Conservation (phyloP, 2,797 vertebrate genomes). For the Thaleichthys pacificus region DNA sequence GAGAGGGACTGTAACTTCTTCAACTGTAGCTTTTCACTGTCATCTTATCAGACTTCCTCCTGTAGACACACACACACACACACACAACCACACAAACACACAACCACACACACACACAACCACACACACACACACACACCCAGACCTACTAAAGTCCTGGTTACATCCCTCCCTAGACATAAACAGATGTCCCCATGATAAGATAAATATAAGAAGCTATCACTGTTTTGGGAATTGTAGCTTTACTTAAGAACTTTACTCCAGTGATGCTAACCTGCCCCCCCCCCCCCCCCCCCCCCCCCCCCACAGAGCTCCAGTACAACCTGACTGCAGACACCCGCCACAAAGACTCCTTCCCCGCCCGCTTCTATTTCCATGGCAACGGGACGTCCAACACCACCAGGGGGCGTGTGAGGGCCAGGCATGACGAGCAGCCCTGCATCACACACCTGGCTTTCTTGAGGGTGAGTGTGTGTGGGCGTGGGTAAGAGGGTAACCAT, state of each 20-base stretch:
- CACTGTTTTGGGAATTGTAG: slow-evolving; percentile 8
- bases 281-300: background rate
- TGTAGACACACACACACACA: background rate
- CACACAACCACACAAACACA: background rate
- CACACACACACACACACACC: slow-evolving; percentile 1
- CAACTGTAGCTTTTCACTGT: slow-evolving; percentile 1
- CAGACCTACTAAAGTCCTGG: background rate
- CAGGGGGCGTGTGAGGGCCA: slow-evolving; percentile 71
- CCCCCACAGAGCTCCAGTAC: slow-evolving; percentile 83
- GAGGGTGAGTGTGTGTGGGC: slow-evolving; percentile 77
- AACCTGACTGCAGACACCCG: slow-evolving; percentile 87
- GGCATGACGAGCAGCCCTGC: slow-evolving; percentile 69
- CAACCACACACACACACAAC: background rate
- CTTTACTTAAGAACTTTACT: background rate
- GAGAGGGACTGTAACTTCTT: background rate
- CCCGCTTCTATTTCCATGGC: slow-evolving; percentile 90
- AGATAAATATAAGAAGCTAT: background rate
- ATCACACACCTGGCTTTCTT: slow-evolving; percentile 80
- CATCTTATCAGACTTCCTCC: slow-evolving; percentile 1
- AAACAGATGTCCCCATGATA: background rate
- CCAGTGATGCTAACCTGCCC: slow-evolving; percentile 25
- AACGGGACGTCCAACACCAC: slow-evolving; percentile 85
- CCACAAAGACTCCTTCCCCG: slow-evolving; percentile 79
- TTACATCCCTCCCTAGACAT: background rate
- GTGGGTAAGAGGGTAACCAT: background rate